Evolutionary conservation across 1,140 invertebrate species (phyloP).

Genomic region (Cecropterus lyciades): DNA sequence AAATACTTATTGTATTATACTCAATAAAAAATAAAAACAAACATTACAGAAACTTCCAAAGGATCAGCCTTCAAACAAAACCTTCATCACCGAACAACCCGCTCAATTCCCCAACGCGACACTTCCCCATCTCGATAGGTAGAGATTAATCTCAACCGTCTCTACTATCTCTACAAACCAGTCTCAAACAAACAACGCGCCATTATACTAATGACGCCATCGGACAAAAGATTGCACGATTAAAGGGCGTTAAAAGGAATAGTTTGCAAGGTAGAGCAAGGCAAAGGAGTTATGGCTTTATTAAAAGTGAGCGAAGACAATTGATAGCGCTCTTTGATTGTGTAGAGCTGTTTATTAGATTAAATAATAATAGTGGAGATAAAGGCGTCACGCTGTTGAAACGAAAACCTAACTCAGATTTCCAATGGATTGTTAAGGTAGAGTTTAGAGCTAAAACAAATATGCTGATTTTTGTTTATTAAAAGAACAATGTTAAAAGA

Average conservation of each 20-base stretch:
- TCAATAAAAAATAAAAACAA: too few species aligned
- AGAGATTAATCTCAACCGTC: constrained; percentile 3
- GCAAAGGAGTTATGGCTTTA: background rate
- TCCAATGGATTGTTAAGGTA: too few species aligned
- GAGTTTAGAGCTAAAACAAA: too few species aligned
- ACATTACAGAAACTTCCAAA: background rate
- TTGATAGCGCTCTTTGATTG: too few species aligned
- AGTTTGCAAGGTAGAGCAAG: background rate
- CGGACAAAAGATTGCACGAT: constrained; percentile 7
- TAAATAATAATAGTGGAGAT: too few species aligned
- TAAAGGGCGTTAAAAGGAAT: background rate
- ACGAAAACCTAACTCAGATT: too few species aligned
- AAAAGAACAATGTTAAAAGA: too few species aligned
- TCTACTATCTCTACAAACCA: constrained; percentile 11
- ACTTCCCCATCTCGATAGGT: constrained; percentile 1
- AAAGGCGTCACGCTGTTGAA: too few species aligned
- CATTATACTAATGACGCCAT: constrained; percentile 12
- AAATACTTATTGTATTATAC: too few species aligned
- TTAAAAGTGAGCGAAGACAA: too few species aligned
- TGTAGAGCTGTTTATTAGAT: too few species aligned
- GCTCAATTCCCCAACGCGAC: background rate
- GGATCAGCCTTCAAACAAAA: constrained; percentile 11
- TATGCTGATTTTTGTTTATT: too few species aligned
- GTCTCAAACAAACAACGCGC: constrained; percentile 1
- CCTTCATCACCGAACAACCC: background rate